These are phyloP conservation scores for Lepidotrigona ventralis DNA, from an alignment of 1,140 invertebrate species.

Conservation along the genomic window DNA sequence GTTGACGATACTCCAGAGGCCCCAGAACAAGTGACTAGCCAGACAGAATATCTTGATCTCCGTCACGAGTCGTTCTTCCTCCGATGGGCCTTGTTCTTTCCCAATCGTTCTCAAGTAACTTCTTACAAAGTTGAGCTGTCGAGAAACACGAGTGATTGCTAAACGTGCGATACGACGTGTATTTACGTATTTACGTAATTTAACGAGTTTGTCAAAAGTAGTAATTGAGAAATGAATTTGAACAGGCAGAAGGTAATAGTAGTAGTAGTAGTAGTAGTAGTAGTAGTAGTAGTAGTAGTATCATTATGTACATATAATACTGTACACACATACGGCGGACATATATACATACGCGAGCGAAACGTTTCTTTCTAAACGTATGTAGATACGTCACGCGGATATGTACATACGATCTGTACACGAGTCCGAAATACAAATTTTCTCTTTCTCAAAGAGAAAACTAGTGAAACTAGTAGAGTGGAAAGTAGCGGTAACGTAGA, in stretches of 20 bases:
- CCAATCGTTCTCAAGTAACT: constrained; percentile 80
- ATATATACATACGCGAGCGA: too few species aligned
- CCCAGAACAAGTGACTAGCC: constrained; percentile 96
- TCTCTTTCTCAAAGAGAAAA: constrained; percentile 8
- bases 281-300: too few species aligned
- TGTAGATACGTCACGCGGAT: background rate
- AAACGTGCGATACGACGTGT: background rate
- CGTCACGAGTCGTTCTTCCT: constrained; percentile 83
- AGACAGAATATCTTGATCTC: constrained; percentile 92
- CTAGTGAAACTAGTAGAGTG: background rate
- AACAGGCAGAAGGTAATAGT: background rate
- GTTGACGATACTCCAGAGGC: constrained; percentile 94
- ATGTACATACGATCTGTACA: background rate
- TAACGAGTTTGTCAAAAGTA: background rate
- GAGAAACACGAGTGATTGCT: constrained; percentile 56
- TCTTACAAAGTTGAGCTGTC: constrained; percentile 83
- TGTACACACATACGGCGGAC: background rate
- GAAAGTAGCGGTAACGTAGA: constrained; percentile 6
- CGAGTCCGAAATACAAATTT: constrained; percentile 3
- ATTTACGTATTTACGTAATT: too few species aligned
- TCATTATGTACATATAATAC: too few species aligned
- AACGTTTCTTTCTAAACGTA: background rate
- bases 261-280: too few species aligned
- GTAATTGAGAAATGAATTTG: constrained; percentile 20
- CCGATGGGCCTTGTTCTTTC: constrained; percentile 74